Evolutionary conservation across 1,140 invertebrate genomes (phyloP), one percentile per base, ranked within the genome.

Genomic region (Pteromalus puparum): DNA sequence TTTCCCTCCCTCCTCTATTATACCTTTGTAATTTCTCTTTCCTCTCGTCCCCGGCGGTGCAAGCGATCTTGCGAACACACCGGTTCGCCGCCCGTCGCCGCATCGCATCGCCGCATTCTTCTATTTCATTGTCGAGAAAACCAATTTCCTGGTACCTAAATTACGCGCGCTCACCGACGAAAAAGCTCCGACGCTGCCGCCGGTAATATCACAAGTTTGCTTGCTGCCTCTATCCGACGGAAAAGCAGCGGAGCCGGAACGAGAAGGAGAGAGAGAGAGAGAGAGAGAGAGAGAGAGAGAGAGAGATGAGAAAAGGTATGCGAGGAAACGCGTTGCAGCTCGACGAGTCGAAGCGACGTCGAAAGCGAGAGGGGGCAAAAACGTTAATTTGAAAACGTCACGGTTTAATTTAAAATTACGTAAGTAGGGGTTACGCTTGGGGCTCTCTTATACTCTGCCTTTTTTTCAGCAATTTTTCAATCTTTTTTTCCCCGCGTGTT

Each of bases 91-190:
- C 30, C 4, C 30, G 30, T 34, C 4, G 30, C 30, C 65, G 70
- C 89, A 88, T 89, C 89, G 88, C 91, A 91, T 91, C 90, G 61
- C 28, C 72, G 90, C 90, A 93, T 93, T 93, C 92, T 93, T 93
- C 92, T 93, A 93, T 93, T 93, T 93, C 92, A 93, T 92, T 93
- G 92, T 92, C 91, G 91, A 92, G 92, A 92, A 92, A 93, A 93
- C 92, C 92, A 92, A 93, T 93, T 93, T 93, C 92, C 92, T 91
- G 92, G 89, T 92, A 93, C 91, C 92, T 92, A 93, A 93, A 93
- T 93, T 92, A 92, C 91, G 90, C 91, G 89, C 88, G 90, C 42
- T 18, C 53, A 38, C 28, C 74, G 21, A 53, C 83, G 80, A 85
- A 87, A 88, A 89, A 89, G 83, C 84, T 84, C 74, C 81, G 74